Evolutionary conservation across 2,113 vertebrate species (phyloP).

Genomic region (Origma solitaria): DNA sequence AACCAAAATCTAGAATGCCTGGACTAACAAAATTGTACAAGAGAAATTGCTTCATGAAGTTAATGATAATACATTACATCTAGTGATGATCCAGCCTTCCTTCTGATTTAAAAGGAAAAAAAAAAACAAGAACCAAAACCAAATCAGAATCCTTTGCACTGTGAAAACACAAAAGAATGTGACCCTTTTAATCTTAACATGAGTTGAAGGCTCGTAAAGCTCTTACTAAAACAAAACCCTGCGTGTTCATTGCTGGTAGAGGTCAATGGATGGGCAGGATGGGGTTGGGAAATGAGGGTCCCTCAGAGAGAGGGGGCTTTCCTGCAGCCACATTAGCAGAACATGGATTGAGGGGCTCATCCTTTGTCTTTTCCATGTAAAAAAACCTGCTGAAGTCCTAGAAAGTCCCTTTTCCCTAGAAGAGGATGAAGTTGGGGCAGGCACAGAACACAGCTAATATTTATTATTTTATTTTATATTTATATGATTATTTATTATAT

Average conservation of each 20-base stretch:
- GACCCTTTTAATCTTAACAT: not conserved
- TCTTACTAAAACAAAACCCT: not conserved
- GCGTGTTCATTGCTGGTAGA: not conserved
- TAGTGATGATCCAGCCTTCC: not conserved
- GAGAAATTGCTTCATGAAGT: conserved; percentile 14
- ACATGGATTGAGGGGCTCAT: not conserved
- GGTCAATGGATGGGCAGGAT: too few relatives aligned
- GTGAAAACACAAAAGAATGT: not conserved
- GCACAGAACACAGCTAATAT: not conserved
- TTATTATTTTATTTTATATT: not conserved
- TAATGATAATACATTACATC: not conserved
- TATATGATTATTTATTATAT: too few relatives aligned
- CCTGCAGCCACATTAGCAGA: not conserved
- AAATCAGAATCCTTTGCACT: not conserved
- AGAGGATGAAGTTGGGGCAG: not conserved
- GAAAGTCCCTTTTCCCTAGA: not conserved
- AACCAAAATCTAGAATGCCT: conserved; percentile 35
- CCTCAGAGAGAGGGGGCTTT: not conserved
- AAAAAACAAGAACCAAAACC: not conserved
- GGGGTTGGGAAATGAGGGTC: not conserved
- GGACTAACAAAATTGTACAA: not conserved
- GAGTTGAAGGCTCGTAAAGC: not conserved
- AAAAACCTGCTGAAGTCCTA: not conserved
- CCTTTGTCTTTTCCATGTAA: not conserved
- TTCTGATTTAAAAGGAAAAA: not conserved